Evolutionary conservation across 2,797 vertebrate species (phyloP).

Genomic region (Falco peregrinus): DNA sequence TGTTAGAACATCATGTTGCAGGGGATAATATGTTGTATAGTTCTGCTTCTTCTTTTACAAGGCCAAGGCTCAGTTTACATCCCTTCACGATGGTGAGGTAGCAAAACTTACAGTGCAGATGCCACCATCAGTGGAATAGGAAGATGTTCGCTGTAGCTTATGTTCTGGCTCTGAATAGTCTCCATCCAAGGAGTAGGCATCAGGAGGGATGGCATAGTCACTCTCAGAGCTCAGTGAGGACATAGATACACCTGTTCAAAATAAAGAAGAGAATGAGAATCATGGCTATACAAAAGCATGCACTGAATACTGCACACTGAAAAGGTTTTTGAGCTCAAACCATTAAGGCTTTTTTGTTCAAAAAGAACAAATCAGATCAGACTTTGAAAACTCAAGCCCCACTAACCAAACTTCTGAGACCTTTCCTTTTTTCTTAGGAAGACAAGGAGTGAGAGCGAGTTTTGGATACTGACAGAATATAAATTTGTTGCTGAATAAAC

Average conservation of each 20-base stretch:
- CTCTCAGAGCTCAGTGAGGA: slow-evolving; percentile 95
- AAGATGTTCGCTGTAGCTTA: slow-evolving; percentile 92
- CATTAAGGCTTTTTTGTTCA: background rate
- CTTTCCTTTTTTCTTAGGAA: background rate
- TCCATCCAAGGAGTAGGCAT: slow-evolving; percentile 91
- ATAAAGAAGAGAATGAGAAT: background rate
- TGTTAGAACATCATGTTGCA: background rate
- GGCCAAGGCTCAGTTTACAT: background rate
- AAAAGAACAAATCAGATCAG: background rate
- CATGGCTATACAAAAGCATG: background rate
- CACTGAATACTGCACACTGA: background rate
- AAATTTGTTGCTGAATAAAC: background rate
- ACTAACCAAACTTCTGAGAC: background rate
- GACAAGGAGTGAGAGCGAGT: background rate
- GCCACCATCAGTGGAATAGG: slow-evolving; percentile 87
- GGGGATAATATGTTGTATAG: background rate
- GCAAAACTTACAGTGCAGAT: slow-evolving; percentile 78
- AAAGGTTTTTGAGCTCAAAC: background rate
- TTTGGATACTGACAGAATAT: background rate
- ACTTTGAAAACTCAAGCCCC: background rate
- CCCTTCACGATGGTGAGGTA: background rate
- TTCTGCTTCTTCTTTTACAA: background rate
- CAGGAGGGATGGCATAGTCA: slow-evolving; percentile 95
- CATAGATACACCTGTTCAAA: slow-evolving; percentile 88
- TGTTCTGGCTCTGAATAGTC: slow-evolving; percentile 95